Percentiles rank a stretch among this genome's conserved stretches.
Evolutionary conservation across 2,797 vertebrate species (phyloP).

Genomic region (Artibeus jamaicensis): DNA sequence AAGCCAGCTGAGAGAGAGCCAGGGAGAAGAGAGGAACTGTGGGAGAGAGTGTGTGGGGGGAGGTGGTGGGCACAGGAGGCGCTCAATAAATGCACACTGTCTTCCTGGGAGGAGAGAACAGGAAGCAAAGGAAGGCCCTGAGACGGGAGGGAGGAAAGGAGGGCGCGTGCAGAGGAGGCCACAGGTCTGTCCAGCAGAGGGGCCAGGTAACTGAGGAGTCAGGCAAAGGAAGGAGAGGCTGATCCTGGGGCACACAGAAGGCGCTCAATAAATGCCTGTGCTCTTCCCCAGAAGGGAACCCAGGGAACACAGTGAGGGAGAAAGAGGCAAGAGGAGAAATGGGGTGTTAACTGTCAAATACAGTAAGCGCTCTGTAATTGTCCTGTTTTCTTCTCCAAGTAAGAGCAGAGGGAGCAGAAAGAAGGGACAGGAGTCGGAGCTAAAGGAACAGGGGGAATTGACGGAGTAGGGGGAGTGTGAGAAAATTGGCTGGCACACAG

Average conservation of each 20-base stretch:
- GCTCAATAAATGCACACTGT: neutral
- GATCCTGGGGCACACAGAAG: neutral
- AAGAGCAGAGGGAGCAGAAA: neutral
- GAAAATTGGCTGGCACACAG: neutral
- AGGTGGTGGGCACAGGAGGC: too few relatives aligned
- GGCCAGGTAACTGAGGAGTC: neutral
- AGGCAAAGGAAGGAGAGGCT: neutral
- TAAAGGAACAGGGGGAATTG: neutral
- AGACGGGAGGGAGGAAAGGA: neutral
- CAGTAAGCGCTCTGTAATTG: neutral
- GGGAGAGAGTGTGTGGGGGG: neutral
- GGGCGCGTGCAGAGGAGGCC: accelerated
- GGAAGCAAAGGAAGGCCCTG: neutral
- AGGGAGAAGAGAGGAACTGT: neutral
- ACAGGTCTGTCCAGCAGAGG: neutral
- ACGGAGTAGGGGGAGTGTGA: too few relatives aligned
- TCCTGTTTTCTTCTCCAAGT: neutral
- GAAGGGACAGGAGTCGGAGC: neutral
- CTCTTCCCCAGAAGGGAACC: neutral
- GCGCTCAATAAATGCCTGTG: accelerated
- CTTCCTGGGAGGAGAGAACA: neutral
- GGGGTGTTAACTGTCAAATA: neutral
- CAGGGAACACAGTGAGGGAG: neutral
- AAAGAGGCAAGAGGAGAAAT: too few relatives aligned
- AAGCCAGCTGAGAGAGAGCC: neutral